These are phyloP conservation scores for Yponomeuta sedellus DNA, from an alignment of 2,888 invertebrate species.

Conservation along the genomic window DNA sequence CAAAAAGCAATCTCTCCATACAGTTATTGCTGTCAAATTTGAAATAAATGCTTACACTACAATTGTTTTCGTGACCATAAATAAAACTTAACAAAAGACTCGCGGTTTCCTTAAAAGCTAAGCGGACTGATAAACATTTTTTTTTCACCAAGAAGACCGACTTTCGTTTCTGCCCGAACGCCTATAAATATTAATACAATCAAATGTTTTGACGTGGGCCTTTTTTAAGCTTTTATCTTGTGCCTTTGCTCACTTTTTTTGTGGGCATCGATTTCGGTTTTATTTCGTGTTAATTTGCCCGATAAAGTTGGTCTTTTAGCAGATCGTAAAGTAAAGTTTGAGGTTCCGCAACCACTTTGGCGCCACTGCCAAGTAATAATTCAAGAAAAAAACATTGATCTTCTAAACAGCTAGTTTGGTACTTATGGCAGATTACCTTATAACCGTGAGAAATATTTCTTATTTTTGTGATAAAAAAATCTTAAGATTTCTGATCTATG, in stretches of 20 bases:
- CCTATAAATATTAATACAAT: slow-evolving; percentile 77
- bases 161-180: slow-evolving; percentile 68
- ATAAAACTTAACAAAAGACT: slow-evolving; percentile 73
- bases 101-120: slow-evolving; percentile 75
- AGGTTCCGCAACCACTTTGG: slow-evolving; percentile 14
- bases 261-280: slow-evolving; percentile 67
- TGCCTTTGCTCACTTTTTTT: slow-evolving; percentile 72
- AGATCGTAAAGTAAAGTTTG: slow-evolving; percentile 69
- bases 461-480: no score
- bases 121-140: slow-evolving; percentile 75
- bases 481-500: background rate
- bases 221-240: slow-evolving; percentile 74
- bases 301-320: slow-evolving; percentile 75
- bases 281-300: slow-evolving; percentile 77
- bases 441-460: no score
- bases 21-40: slow-evolving; percentile 71
- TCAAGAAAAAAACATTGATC: no score
- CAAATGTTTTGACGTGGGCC: slow-evolving; percentile 76
- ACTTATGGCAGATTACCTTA: no score
- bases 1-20: slow-evolving; percentile 57
- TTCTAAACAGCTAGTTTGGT: no score
- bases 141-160: slow-evolving; percentile 41
- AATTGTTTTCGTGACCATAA: slow-evolving; percentile 74
- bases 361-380: slow-evolving; percentile 7
- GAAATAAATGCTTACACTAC: slow-evolving; percentile 71